Percentiles rank a stretch among this genome's conserved stretches.
Conservation (phyloP, 1,140 invertebrate genomes). For the Ganaspis sp. region DNA sequence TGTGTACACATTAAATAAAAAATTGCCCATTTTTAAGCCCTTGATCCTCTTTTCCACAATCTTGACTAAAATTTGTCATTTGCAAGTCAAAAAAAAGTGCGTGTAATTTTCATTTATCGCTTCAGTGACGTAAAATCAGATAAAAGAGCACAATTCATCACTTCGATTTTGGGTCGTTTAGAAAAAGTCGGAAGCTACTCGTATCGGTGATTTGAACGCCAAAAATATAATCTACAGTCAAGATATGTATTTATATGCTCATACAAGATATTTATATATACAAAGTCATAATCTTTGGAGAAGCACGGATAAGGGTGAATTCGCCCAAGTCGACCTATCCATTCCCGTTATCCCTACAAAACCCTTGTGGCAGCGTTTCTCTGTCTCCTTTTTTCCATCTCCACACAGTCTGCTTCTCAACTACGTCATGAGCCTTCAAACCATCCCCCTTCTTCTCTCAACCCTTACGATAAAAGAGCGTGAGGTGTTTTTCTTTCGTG, state of each 20-base stretch:
- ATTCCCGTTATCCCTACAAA: not conserved
- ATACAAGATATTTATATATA: no score
- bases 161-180: not conserved
- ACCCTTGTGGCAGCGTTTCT: not conserved
- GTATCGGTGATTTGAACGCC: not conserved
- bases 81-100: not conserved
- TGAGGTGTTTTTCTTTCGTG: conserved; percentile 21
- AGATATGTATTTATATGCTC: not conserved
- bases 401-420: not conserved
- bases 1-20: no score
- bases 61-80: not conserved
- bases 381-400: not conserved
- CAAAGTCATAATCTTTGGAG: not conserved
- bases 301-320: conserved; percentile 12
- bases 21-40: not conserved
- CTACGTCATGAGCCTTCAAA: not conserved
- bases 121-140: not conserved
- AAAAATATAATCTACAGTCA: not conserved
- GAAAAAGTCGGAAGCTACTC: not conserved
- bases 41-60: not conserved
- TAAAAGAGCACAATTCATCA: not conserved
- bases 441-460: not conserved
- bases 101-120: not conserved
- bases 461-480: conserved; percentile 12
- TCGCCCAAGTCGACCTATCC: not conserved